Conservation (phyloP, 2,797 vertebrate species). For the Steatocranus sp. region DNA sequence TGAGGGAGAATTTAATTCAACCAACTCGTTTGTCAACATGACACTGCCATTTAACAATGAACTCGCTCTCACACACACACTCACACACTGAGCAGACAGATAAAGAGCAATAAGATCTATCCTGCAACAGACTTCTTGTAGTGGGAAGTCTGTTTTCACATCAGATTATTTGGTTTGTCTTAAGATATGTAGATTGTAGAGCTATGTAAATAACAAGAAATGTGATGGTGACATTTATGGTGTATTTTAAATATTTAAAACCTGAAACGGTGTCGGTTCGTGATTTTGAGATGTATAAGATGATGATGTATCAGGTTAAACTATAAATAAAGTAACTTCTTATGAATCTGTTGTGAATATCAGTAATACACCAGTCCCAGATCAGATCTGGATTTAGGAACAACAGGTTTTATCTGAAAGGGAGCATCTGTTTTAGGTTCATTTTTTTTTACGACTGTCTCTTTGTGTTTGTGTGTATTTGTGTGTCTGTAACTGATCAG, state of each 20-base stretch:
- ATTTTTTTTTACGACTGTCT: background rate
- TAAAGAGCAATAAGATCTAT: conserved; percentile 20
- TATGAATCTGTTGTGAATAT: fast-evolving
- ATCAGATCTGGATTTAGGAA: background rate
- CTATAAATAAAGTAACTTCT: background rate
- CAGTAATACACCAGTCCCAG: background rate
- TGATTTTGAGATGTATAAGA: background rate
- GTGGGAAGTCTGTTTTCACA: background rate
- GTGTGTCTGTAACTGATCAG: conserved; percentile 31
- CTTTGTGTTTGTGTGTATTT: background rate
- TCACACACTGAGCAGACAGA: conserved; percentile 6
- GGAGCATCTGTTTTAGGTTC: background rate
- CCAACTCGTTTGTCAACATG: conserved; percentile 82
- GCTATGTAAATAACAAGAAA: background rate
- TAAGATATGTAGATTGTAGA: background rate
- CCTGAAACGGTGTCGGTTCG: fast-evolving
- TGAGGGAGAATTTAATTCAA: conserved; percentile 82
- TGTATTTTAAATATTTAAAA: background rate
- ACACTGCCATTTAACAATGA: conserved; percentile 80
- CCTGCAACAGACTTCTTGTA: background rate
- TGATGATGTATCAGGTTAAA: background rate
- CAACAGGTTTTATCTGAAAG: conserved; percentile 5
- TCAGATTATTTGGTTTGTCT: background rate
- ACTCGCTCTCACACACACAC: conserved; percentile 34
- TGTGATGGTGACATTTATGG: fast-evolving